Evolutionary conservation across 2,797 vertebrate species (phyloP), one percentile per base, ranked within the genome.

Genomic region (Myotis findleyi): DNA sequence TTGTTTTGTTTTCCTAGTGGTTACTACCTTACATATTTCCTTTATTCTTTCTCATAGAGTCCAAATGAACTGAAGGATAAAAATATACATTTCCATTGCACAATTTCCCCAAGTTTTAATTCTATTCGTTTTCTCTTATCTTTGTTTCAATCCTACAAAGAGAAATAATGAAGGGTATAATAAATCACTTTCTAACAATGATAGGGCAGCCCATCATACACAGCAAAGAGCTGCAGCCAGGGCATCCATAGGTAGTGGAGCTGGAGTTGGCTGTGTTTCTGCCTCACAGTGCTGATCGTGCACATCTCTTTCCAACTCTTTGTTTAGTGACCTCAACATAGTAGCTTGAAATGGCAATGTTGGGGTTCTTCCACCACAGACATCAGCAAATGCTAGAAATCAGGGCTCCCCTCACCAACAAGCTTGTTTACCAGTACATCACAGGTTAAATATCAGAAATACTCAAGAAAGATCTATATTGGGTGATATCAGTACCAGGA

Each of bases 11-110:
- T 84, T 49, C 6, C 51, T 91, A 13, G 76, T 68, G 62, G 20
- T 18, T 95, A 38, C 49, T 79, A 66, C 47, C 17, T 77, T 84
- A 51, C 1, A 33, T 41, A 47, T 44, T 72, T 93, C 53, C 36
- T 76, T 72, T n/a, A n/a, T 14, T 75, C 51, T 89, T 80, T 55
- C 68, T 89, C 49, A 36, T 33, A 83, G 95, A 68, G 55, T 81
- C 38, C 75, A 75, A 92, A 49, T 18, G 9, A 79, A 53, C 41
- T 38, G 41, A 87, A 87, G 55, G 51, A 21, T 84, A 89, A 73
- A 53, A 49, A 72, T 5, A 11, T 57, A 47, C 14, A 44, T 51
- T 84, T 80, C 21, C 62, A 53, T 18, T 59, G 21, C 59, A 38
- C 53, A 76, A 14, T 81, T 76, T 76, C 0, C 13, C 53, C 17